These are phyloP conservation scores for Bombus impatiens DNA, from an alignment of 1,140 invertebrate species.

Conservation along the genomic window DNA sequence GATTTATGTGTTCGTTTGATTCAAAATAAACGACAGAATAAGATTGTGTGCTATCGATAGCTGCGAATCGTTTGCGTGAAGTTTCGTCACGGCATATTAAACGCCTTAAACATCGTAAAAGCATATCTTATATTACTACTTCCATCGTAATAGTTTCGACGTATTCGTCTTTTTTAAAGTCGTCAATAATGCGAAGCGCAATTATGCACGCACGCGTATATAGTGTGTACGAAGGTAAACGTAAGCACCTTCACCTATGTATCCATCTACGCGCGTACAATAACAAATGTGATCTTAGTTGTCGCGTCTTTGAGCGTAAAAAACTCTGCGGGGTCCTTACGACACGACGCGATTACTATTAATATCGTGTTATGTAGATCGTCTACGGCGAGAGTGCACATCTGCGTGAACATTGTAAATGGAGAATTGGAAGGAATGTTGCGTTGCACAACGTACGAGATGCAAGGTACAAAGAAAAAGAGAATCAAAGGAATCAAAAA, in stretches of 20 bases:
- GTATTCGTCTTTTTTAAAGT: constrained; percentile 29
- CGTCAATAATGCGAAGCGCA: constrained; percentile 1
- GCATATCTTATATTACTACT: constrained; percentile 64
- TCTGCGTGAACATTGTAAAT: constrained; percentile 57
- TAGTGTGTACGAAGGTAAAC: neutral
- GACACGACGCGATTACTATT: constrained; percentile 47
- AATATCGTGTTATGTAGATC: constrained; percentile 36
- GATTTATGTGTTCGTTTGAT: constrained; percentile 3
- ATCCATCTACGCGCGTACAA: constrained; percentile 28
- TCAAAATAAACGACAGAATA: neutral
- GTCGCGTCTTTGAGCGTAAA: constrained; percentile 18
- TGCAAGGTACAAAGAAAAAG: constrained; percentile 24
- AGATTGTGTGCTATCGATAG: constrained; percentile 15
- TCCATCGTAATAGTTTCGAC: constrained; percentile 55
- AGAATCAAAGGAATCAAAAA: constrained; percentile 22
- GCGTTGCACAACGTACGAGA: constrained; percentile 39
- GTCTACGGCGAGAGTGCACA: constrained; percentile 56
- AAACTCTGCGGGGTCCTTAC: constrained; percentile 37
- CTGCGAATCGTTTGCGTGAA: constrained; percentile 51
- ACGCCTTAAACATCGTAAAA: constrained; percentile 67
- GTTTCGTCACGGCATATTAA: constrained; percentile 23
- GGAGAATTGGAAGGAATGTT: constrained; percentile 62
- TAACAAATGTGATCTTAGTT: constrained; percentile 47
- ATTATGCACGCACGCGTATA: constrained; percentile 13
- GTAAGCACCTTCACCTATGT: constrained; percentile 18